Percentiles rank a stretch among this genome's conserved stretches.
phyloP scores from a whole-genome alignment of 2,888 invertebrate species.

The Euzophera pinguis region DNA sequence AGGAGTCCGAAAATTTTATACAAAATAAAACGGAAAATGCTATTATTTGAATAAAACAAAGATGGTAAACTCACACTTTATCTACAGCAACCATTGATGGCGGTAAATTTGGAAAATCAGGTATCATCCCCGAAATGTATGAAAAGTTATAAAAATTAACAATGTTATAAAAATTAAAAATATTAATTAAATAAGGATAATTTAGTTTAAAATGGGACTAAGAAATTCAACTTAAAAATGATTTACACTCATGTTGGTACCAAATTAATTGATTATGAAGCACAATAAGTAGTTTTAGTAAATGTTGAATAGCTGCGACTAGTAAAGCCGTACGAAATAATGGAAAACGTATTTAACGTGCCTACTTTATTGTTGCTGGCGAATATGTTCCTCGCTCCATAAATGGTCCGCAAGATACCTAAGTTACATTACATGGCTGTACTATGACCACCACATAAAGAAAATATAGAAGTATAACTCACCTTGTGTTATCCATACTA shows the following conservation, averaged over 20 bases:
- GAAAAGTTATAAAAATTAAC: too few species aligned
- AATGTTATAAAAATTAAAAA: too few species aligned
- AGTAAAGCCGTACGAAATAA: background rate
- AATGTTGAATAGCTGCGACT: background rate
- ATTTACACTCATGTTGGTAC: too few species aligned
- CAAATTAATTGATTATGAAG: background rate
- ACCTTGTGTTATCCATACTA: too few species aligned
- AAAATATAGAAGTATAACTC: background rate
- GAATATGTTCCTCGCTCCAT: conserved; percentile 9
- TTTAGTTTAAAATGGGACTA: background rate
- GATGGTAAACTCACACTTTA: too few species aligned
- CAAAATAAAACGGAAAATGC: too few species aligned
- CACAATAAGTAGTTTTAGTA: background rate
- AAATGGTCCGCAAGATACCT: conserved; percentile 8
- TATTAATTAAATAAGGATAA: too few species aligned
- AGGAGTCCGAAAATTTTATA: too few species aligned
- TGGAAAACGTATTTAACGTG: conserved; percentile 5
- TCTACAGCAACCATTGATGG: too few species aligned
- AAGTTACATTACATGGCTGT: background rate
- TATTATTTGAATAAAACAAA: too few species aligned
- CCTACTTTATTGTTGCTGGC: conserved; percentile 8
- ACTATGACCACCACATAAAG: background rate
- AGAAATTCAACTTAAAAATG: background rate
- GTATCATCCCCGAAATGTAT: too few species aligned
- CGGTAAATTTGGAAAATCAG: too few species aligned